A percentile compares a stretch with the other conserved stretches of the same genome.
Evolutionary conservation across 2,888 invertebrate species (phyloP).

Genomic region (Molanna angustata): DNA sequence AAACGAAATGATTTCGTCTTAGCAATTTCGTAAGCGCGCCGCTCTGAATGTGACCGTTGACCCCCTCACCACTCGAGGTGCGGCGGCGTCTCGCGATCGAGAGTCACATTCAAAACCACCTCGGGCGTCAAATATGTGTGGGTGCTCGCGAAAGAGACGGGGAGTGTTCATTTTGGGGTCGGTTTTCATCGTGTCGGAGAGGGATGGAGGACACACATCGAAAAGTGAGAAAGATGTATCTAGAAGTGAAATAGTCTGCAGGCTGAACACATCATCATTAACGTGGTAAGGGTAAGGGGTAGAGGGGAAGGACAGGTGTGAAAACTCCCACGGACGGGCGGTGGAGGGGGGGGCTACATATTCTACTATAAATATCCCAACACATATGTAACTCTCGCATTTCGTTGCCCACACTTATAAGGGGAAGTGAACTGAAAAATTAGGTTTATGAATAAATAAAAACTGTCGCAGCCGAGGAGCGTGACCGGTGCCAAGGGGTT

Average conservation of each 20-base stretch:
- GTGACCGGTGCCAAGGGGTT: conserved; percentile 24
- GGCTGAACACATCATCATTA: conserved; percentile 78
- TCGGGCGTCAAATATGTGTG: conserved; percentile 23
- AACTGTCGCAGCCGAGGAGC: too few species aligned
- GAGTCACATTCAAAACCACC: conserved; percentile 26
- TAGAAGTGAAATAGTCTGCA: conserved; percentile 72
- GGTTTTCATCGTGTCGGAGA: conserved; percentile 38
- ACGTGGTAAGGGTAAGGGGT: conserved; percentile 58
- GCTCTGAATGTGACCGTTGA: conserved; percentile 24
- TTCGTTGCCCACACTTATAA: conserved; percentile 15
- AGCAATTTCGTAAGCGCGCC: conserved; percentile 14
- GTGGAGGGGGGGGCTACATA: conserved; percentile 17
- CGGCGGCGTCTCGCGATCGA: conserved; percentile 16
- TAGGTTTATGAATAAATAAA: conserved; percentile 32
- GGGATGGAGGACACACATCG: conserved; percentile 43
- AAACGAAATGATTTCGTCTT: conserved; percentile 33
- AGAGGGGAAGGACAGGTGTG: conserved; percentile 49
- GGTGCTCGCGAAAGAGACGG: conserved; percentile 39
- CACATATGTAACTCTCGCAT: conserved; percentile 18
- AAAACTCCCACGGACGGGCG: conserved; percentile 48
- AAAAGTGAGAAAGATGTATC: conserved; percentile 62
- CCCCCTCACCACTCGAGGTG: conserved; percentile 6
- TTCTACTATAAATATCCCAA: conserved; percentile 27
- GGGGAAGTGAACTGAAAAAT: conserved; percentile 28
- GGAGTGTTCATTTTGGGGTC: conserved; percentile 38